These are phyloP conservation scores for Calameuta idolon DNA, from an alignment of 2,888 invertebrate genomes.

Conservation along the genomic window DNA sequence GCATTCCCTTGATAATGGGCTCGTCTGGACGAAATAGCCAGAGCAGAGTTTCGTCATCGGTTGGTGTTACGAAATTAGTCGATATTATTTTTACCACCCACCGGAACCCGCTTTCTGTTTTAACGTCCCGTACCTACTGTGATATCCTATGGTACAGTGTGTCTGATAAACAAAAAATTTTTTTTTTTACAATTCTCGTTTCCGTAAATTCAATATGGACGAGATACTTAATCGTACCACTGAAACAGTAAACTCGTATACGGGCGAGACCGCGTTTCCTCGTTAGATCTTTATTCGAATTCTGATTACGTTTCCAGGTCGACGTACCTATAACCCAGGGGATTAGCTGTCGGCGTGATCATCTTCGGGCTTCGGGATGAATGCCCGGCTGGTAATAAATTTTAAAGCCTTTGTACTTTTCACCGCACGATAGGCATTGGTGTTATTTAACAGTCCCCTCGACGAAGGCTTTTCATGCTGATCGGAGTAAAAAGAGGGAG, in stretches of 20 bases:
- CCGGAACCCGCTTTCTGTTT: not conserved
- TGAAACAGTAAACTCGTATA: not conserved
- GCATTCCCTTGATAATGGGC: not conserved
- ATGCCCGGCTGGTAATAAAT: not conserved
- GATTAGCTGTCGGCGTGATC: not conserved
- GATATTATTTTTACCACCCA: not conserved
- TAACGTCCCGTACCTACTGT: not conserved
- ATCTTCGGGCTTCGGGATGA: not conserved
- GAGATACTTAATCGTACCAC: not conserved
- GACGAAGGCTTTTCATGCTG: not conserved
- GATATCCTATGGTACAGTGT: not conserved
- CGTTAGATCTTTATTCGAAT: not conserved
- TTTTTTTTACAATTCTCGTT: not conserved
- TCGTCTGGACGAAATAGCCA: not conserved
- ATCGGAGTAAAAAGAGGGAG: not conserved
- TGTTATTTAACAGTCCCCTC: not conserved
- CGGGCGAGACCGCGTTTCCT: not conserved
- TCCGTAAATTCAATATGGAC: not conserved
- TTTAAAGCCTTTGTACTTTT: not conserved
- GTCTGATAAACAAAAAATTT: no score
- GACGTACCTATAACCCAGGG: not conserved
- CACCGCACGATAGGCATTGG: not conserved
- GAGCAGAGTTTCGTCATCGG: not conserved
- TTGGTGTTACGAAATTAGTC: not conserved
- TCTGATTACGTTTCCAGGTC: not conserved